Evolutionary conservation across 2,113 vertebrate genomes (phyloP), one percentile per base, ranked within the genome.

Genomic region (Mustela nigripes): DNA sequence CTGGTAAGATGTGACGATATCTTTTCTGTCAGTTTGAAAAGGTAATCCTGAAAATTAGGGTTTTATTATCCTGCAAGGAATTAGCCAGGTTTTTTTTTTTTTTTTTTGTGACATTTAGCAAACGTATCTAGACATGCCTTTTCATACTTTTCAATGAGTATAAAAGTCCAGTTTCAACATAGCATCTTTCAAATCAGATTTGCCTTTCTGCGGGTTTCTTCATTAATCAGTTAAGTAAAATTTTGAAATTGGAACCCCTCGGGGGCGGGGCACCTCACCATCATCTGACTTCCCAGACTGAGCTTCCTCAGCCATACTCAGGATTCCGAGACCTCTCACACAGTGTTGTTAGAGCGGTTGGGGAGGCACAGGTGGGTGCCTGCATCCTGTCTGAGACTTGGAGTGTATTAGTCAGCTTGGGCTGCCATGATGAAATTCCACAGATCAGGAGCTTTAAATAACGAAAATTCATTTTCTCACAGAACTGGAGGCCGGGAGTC

Each of bases 251-350:
- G 56, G 63, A 9, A 81, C 24, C 31, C 19, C 2, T 0, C 39
- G 0, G 4, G 36, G 1, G 0, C 3, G 8, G 36, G 62, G 5
- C 7, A 6, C 26, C 28, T n/a, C 3, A 3, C 22, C 4, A 3
- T 45, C 14, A 15, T n/a, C n/a, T 39, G 10, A 12, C 33, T 4
- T 21, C 19, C n/a, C 6, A n/a, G 22, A 21, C 16, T 31, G 36
- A 71, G 60, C n/a, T 45, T 11, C 60, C 50, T 63, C 4, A 22
- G 28, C 53, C 11, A 26, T 1, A 31, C 3, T 1, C 0, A 39
- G 15, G 9, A 39, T 11, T 83, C 58, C 0, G 0, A 58, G 62
- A 48, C 18, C 50, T 26, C 14, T 45, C 26, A 48, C 24, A 4
- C 5, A 9, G 4, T 12, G 50, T 3, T 81, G 73, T 60, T 22